These are phyloP conservation scores for Melanotaenia duboulayi DNA, from an alignment of 2,113 vertebrate species.

Conservation along the genomic window DNA sequence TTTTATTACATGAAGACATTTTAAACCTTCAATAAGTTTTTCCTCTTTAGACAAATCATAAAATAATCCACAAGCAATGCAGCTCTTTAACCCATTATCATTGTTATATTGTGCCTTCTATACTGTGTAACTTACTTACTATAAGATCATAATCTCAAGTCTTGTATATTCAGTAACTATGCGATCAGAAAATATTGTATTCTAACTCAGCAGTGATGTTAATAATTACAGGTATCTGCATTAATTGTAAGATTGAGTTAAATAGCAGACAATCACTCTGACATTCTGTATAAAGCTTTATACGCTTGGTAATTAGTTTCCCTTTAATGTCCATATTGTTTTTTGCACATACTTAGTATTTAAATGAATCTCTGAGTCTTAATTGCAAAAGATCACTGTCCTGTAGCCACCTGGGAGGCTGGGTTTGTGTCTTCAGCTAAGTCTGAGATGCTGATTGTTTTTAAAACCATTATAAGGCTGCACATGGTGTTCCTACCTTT, in stretches of 20 bases:
- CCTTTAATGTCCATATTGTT: not conserved
- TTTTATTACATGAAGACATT: too few relatives aligned
- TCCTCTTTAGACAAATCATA: too few relatives aligned
- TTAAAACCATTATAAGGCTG: slow-evolving; percentile 1
- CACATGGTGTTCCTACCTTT: slow-evolving; percentile 6
- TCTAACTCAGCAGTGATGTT: too few relatives aligned
- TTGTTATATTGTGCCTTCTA: too few relatives aligned
- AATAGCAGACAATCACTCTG: too few relatives aligned
- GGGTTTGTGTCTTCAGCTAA: not conserved
- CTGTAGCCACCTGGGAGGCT: not conserved
- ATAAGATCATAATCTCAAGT: too few relatives aligned
- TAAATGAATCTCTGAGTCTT: not conserved
- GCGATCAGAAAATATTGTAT: too few relatives aligned
- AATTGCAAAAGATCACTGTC: fast-evolving
- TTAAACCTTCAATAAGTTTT: too few relatives aligned
- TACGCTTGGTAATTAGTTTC: not conserved
- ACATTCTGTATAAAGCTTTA: not conserved
- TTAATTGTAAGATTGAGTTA: not conserved
- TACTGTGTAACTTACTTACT: too few relatives aligned
- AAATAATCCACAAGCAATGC: too few relatives aligned
- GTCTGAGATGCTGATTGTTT: not conserved
- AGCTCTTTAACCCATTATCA: too few relatives aligned
- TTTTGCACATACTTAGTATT: not conserved
- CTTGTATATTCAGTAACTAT: too few relatives aligned
- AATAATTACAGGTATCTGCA: not conserved